Percentiles rank a stretch among this genome's conserved stretches.
Evolutionary conservation across 2,113 vertebrate species (phyloP).

Genomic region (Petaurus breviceps): DNA sequence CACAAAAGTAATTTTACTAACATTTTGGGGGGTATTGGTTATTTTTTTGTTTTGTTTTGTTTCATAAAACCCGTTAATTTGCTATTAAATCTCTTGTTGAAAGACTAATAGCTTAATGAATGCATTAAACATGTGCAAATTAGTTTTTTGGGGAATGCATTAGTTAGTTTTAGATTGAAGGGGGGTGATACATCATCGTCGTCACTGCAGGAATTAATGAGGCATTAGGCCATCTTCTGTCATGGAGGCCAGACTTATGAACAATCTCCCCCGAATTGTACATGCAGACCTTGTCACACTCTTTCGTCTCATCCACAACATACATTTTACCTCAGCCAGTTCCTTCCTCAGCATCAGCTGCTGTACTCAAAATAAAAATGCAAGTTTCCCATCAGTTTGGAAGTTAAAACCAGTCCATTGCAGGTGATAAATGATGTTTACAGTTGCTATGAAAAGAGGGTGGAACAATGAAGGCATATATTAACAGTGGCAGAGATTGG

Average conservation of each 20-base stretch:
- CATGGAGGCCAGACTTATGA: slow-evolving; percentile 83
- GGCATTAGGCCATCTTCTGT: slow-evolving; percentile 84
- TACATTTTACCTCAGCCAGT: slow-evolving; percentile 73
- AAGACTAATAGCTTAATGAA: slow-evolving; percentile 89
- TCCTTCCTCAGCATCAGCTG: slow-evolving; percentile 66
- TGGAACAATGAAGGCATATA: slow-evolving; percentile 82
- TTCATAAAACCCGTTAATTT: slow-evolving; percentile 86
- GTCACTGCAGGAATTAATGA: slow-evolving; percentile 85
- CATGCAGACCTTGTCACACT: slow-evolving; percentile 71
- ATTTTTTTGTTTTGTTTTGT: no score
- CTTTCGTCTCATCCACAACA: slow-evolving; percentile 68
- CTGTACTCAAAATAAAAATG: slow-evolving; percentile 84
- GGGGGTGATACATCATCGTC: slow-evolving; percentile 82
- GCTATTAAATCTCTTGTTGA: slow-evolving; percentile 87
- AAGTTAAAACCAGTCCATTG: slow-evolving; percentile 83
- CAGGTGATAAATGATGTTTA: slow-evolving; percentile 86
- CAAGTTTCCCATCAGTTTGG: slow-evolving; percentile 80
- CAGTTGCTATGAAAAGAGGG: slow-evolving; percentile 81
- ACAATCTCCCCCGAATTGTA: slow-evolving; percentile 73
- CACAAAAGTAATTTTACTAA: slow-evolving; percentile 83
- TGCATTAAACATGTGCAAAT: slow-evolving; percentile 87
- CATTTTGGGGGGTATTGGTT: slow-evolving; percentile 59
- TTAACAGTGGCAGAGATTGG: slow-evolving; percentile 82
- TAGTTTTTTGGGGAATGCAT: slow-evolving; percentile 79
- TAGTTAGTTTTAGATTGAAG: slow-evolving; percentile 85